These are phyloP conservation scores for Microplitis mediator DNA, from an alignment of 1,140 invertebrate genomes.

Conservation along the genomic window DNA sequence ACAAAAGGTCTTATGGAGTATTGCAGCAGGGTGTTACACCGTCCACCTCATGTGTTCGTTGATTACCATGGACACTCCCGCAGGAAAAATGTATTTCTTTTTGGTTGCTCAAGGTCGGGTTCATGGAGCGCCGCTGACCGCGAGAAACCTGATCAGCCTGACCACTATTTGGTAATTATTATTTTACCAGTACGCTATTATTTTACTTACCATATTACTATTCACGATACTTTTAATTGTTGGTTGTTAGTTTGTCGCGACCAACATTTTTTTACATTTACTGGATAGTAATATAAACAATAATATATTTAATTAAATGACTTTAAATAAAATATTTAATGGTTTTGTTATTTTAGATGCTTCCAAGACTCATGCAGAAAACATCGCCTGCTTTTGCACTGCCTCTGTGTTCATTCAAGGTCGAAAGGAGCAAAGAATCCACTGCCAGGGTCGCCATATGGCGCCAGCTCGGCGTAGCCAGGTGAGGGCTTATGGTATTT, in stretches of 20 bases:
- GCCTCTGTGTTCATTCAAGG: conserved; percentile 77
- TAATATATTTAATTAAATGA: too few relatives aligned
- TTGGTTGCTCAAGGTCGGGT: conserved; percentile 78
- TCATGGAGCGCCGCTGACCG: conserved; percentile 69
- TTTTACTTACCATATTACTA: background rate
- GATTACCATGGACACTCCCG: conserved; percentile 91
- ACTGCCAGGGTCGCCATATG: conserved; percentile 86
- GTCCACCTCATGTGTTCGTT: conserved; percentile 76
- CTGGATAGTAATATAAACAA: background rate
- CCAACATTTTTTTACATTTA: too few relatives aligned
- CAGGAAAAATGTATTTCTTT: conserved; percentile 87
- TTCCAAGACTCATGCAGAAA: conserved; percentile 74
- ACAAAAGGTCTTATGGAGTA: conserved; percentile 77
- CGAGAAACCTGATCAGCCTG: conserved; percentile 63
- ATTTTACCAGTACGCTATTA: conserved; percentile 4
- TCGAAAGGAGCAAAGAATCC: conserved; percentile 80
- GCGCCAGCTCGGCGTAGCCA: conserved; percentile 77
- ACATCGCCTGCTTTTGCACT: conserved; percentile 75
- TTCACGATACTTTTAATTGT: background rate
- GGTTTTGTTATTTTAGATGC: conserved; percentile 59
- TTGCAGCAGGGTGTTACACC: conserved; percentile 66
- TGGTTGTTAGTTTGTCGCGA: too few relatives aligned
- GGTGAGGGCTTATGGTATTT: conserved; percentile 45
- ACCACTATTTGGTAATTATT: conserved; percentile 67
- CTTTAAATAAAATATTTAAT: background rate